Conservation (phyloP, 1,140 invertebrate species). For the Saccostrea cuccullata region DNA sequence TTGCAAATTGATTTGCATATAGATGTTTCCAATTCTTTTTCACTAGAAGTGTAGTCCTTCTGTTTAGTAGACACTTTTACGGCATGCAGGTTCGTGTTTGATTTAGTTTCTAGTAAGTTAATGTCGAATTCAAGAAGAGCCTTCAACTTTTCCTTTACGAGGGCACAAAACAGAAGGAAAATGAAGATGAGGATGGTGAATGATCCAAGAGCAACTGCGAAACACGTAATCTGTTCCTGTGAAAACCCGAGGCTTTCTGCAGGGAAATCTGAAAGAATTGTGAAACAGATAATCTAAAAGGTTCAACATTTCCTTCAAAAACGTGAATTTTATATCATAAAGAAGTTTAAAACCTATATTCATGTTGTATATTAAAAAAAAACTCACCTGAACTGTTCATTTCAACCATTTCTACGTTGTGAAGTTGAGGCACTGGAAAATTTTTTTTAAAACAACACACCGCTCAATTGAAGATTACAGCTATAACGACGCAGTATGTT, state of each 20-base stretch:
- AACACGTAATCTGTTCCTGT: neutral
- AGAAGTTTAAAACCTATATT: too few relatives aligned
- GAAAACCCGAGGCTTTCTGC: neutral
- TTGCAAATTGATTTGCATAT: neutral
- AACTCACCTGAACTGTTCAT: too few relatives aligned
- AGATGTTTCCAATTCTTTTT: neutral
- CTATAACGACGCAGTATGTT: too few relatives aligned
- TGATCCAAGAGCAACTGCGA: neutral
- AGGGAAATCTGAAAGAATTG: neutral
- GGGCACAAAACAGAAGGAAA: neutral
- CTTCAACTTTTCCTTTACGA: neutral
- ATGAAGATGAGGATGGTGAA: neutral
- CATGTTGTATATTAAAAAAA: too few relatives aligned
- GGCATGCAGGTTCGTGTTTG: neutral
- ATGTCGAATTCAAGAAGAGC: neutral
- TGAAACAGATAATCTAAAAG: neutral
- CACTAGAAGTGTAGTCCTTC: neutral
- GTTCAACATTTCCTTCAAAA: too few relatives aligned
- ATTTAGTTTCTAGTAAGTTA: neutral
- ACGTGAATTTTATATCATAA: too few relatives aligned
- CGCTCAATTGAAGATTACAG: too few relatives aligned
- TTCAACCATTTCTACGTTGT: too few relatives aligned
- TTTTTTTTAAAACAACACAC: too few relatives aligned
- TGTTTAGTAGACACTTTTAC: neutral
- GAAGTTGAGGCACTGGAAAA: too few relatives aligned